Base-by-base conservation (phyloP, 2,888 invertebrate genomes). In the Bursaphelenchus okinawaensis region DNA sequence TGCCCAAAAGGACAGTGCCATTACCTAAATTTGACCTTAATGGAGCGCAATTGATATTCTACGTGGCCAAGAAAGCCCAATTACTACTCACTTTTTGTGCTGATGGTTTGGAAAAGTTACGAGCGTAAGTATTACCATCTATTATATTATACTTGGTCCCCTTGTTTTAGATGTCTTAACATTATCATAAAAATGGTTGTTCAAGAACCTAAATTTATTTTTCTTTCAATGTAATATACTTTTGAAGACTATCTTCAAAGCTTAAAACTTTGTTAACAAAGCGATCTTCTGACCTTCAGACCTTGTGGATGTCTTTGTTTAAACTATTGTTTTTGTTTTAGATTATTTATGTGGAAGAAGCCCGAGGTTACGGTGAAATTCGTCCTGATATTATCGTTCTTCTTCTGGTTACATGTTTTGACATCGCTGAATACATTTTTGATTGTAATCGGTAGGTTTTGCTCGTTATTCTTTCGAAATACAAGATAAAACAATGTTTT, bases 41-140 rank as follows among this genome's bases (percentile, higher is more conserved):
- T 8, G 80, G 78, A 7, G 78, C 77, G 23, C 82, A 82, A 68
- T 70, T 85, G 40, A 84, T 85, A 4, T 78, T 85, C 31, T 83
- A 84, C 62, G 84, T 85, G 20, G 85, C 85, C 3, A 82, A 83
- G 55, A 81, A 84, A 74, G 85, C 84, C 3, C 85, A 85, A 80
- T 81, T 82, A 63, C 50, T 69, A 31, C 56, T 78, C n/a, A 59
- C 72, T 40, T 63, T 78, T 50, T 67, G 64, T 4, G 78, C 79
- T 0, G 74, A 80, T 56, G 70, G 81, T 56, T 73, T 85, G 56
- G 85, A 85, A 64, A 85, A 85, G 70, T 70, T 84, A 7, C 82
- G 83, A 72, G 83, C 82, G 84, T 84, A 73, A 7, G 22, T n/a
- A 8, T 3, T 22, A 24, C 9, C 19, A 27, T 4, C 6, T n/a